Evolutionary conservation across 2,888 invertebrate genomes (phyloP), one percentile per base, ranked within the genome.

Genomic region (Caenorhabditis sp.): DNA sequence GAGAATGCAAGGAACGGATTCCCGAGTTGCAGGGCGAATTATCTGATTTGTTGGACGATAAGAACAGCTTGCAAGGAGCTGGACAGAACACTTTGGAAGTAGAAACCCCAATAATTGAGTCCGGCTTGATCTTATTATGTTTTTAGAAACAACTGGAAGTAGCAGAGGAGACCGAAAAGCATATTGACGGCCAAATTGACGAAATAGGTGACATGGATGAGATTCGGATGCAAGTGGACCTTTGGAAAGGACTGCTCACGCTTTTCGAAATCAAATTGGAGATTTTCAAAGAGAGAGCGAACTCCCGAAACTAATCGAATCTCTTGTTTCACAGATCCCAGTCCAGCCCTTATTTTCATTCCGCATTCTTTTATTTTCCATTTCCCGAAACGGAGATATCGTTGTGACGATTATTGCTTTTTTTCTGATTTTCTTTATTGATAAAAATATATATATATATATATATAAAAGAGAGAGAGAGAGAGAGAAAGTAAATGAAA

Each of bases 241-340:
- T 46, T 17, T 77, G 77, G 77, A 61, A 48, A 45, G 55, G 17
- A 7, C 45, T 77, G 5, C n/a, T 17, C 24, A 13, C 17, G 0
- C 37, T 77, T 53, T 77, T 71, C 15, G 43, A 65, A n/a, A 26
- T 37, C 20, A 77, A 77, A 43, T 20, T 61, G 5, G 68, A 48
- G 11, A 27, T 62, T 48, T 55, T 32, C 13, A 46, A 55, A 41
- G 74, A 66, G 13, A 73, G 41, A 63, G 9, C 8, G 39, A 46
- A 32, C 45, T 22, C 41, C n/a, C 32, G 45, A 17, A 26, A 50
- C 24, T 53, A 46, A 65, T 35, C 7, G 26, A 32, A 43, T 22
- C 46, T 59, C 13, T 22, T 22, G 5, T 32, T 27, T 27, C 30
- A 27, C 8, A 20, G n/a, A 8, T 6, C 15, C 17, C 8, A 53